Base-by-base conservation (phyloP, 2,113 vertebrate species). In the Rutilus rutilus region DNA sequence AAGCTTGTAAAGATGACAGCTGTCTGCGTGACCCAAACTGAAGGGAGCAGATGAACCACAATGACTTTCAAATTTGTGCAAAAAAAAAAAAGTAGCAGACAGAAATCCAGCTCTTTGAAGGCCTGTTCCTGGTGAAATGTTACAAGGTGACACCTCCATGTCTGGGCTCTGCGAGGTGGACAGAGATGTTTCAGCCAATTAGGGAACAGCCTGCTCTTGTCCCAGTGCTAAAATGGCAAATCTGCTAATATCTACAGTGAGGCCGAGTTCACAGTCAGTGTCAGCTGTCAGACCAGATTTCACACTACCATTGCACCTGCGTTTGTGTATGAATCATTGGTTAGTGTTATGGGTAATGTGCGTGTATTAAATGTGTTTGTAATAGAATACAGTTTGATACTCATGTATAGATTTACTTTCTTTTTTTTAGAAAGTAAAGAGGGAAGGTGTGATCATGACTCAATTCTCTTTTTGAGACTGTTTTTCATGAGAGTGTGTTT, bases 201-300 rank as follows among this genome's bases (percentile, higher is more conserved):
- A 82, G 21, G n/a, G 74, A 78, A 81, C 83, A 78, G 88, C 33
- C 78, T 86, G 77, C 83, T 65, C 82, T 57, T 79, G 65, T 79
- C 30, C 52, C 42, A 86, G 69, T 74, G 73, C 64, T 69, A 78
- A 82, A 82, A 83, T 69, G 74, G 82, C 86, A 88, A 82, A 89
- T 82, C 77, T 62, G 27, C 52, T 83, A 87, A 90, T 85, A 78
- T 83, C 64, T 65, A 42, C 10, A 81, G 81, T 57, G 21, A 88
- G 52, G 50, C 86, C 27, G 78, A 86, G 87, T 86, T 73, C 75
- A 86, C 84, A 84, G 57, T 76, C 75, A 75, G 79, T 86, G 60
- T 82, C 82, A 75, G 82, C 78, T 88, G 87, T 88, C 89, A 73
- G 83, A 80, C 57, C 57, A 87, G 74, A 87, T 90, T 88, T 88